These are phyloP conservation scores for Rhopalosiphum padi DNA, from an alignment of 1,140 invertebrate species.

Conservation along the genomic window DNA sequence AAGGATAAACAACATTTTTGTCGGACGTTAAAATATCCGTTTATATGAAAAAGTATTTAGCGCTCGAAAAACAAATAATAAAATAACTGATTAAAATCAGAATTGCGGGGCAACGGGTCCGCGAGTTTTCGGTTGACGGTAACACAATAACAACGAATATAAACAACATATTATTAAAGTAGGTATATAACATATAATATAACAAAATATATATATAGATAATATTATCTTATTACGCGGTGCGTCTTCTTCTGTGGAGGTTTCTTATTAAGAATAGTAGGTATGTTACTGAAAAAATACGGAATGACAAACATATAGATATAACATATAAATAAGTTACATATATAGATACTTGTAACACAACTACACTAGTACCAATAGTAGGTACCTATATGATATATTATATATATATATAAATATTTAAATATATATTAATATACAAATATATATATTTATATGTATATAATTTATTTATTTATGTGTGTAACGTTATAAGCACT, in stretches of 20 bases:
- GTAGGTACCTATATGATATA: neutral
- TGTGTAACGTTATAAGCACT: neutral
- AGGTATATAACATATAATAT: neutral
- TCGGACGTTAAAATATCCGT: neutral
- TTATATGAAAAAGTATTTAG: neutral
- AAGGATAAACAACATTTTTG: neutral
- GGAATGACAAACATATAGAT: neutral
- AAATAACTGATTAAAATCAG: too few relatives aligned
- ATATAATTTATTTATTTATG: neutral
- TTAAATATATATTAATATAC: too few relatives aligned
- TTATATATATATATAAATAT: neutral
- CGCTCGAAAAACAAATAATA: neutral
- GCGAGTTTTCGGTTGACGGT: neutral
- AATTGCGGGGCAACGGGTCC: too few relatives aligned
- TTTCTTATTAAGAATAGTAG: neutral
- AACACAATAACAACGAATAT: neutral
- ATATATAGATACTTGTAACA: too few relatives aligned
- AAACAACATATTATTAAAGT: neutral
- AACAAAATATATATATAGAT: too few relatives aligned
- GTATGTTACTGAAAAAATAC: neutral
- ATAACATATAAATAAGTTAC: neutral
- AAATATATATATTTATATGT: too few relatives aligned
- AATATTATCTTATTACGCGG: neutral
- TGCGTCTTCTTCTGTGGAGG: neutral
- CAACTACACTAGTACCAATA: neutral